Conservation (phyloP, 2,797 vertebrate genomes). For the Ctenochaetus hawaiiensis region DNA sequence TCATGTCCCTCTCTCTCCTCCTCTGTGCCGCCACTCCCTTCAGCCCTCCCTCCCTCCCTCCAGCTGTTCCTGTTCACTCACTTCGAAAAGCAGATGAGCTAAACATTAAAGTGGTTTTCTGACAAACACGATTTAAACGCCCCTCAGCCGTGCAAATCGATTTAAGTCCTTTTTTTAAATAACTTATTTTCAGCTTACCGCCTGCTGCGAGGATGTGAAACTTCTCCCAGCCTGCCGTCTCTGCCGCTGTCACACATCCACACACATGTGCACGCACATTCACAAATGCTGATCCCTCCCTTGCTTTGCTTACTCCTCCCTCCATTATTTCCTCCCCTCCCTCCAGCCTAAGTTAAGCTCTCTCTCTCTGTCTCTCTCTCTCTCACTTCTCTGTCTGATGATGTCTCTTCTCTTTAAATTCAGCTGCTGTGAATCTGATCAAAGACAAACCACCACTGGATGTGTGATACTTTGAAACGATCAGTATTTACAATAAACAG, state of each 20-base stretch:
- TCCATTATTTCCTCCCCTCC: slow-evolving; percentile 39
- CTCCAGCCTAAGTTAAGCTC: slow-evolving; percentile 32
- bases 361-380: slow-evolving; percentile 12
- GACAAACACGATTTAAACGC: background rate
- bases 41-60: slow-evolving; percentile 45
- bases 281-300: slow-evolving; percentile 58
- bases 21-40: slow-evolving; percentile 53
- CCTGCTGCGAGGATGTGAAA: slow-evolving; percentile 56
- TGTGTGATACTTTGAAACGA: slow-evolving; percentile 23
- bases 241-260: slow-evolving; percentile 46
- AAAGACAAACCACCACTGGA: slow-evolving; percentile 40
- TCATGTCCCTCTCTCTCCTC: slow-evolving; percentile 50
- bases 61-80: slow-evolving; percentile 10
- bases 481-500: slow-evolving; percentile 27
- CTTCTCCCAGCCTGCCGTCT: slow-evolving; percentile 52
- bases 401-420: slow-evolving; percentile 33
- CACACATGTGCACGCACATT: slow-evolving; percentile 55
- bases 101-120: background rate
- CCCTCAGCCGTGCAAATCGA: background rate
- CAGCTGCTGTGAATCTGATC: slow-evolving; percentile 29
- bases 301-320: slow-evolving; percentile 66
- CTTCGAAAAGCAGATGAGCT: slow-evolving; percentile 16
- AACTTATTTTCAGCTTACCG: slow-evolving; percentile 65
- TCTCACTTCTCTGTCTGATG: slow-evolving; percentile 31
- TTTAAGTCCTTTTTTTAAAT: background rate